Evolutionary conservation across 2,797 vertebrate species (phyloP), one percentile per base, ranked within the genome.

Genomic region (Heterohyrax brucei): DNA sequence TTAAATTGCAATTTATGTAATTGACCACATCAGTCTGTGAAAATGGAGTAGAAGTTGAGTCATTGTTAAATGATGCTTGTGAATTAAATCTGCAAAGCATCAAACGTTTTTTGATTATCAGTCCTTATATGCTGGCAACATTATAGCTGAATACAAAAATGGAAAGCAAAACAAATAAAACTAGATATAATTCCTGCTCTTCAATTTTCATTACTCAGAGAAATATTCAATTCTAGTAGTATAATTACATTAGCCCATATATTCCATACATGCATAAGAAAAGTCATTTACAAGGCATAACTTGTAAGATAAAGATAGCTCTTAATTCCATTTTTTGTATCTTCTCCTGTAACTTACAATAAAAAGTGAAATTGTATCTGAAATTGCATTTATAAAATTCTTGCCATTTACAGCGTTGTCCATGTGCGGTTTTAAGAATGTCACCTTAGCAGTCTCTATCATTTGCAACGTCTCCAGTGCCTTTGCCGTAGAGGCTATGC

Each of bases 401-500:
- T 96, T 80, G 10, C 59, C 66, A 76, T 33, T 85, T 82, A 22
- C 82, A 46, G 72, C 46, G 24, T 12, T 73, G 44, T 70, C 44
- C 6, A 10, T 33, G 5, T 68, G 26, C n/a, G 73, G 18, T 82
- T 96, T 94, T 10, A 68, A 24, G 53, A 95, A 93, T 88, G 5
- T 64, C 44, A 89, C 73, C 56, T 96, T 90, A 95, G 79, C 78
- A 89, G 87, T 94, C 86, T 68, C 33, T 92, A 94, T 94, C 76
- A 84, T 89, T 72, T 93, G 50, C 53, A 85, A 75, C 89, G n/a
- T 50, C 70, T 93, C 53, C 5, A 73, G 2, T 93, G 44, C 39
- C 48, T 95, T 96, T 93, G 87, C 88, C 78, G 95, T 73, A 81
- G 89, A 97, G 84, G 66, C 68, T 80, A 87, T 94, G 87, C 75